Evolutionary conservation across 2,888 invertebrate species (phyloP), one percentile per base, ranked within the genome.

Genomic region (Panopea generosa): DNA sequence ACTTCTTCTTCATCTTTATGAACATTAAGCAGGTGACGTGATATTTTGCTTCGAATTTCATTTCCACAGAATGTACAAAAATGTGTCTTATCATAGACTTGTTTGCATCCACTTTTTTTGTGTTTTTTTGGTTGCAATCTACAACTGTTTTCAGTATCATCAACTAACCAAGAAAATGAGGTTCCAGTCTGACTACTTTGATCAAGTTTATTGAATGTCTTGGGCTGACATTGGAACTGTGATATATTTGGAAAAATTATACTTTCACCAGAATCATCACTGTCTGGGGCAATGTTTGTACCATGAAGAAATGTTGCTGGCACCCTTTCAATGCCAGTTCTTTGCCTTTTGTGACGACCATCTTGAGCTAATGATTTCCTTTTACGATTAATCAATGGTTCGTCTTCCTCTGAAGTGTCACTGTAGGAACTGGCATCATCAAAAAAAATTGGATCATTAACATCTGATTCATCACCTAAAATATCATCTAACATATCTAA

Each of bases 51-150:
- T 40, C 20, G 6, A 9, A 45, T 45, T 45, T 45, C 45, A 45
- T 16, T 75, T 70, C 38, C 50, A 53, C 76, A 76, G 33, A 71
- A 77, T n/a, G 72, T 68, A 63, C 77, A 73, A 22, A 55, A 77
- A 68, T 63, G 67, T 27, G 53, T 33, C 53, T 77, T 77, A 40
- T 73, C 68, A 50, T 74, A 77, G 27, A 56, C 53, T 57, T 73
- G 69, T 29, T 73, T 68, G 50, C 69, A 73, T 49, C 73, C 45
- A 9, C 6, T 16, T 20, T 45, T 45, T 16, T 45, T 45, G 3
- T 16, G 4, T 45, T 9, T 6, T 45, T 45, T 45, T 45, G 6
- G 45, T 9, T 16, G 45, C 16, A 45, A 3, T 45, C 45, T 20
- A 45, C 7, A 9, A 45, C 45, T 45, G 40, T 16, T 40, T 40